Evolutionary conservation across 2,797 vertebrate genomes (phyloP).

Genomic region (Poeciliopsis presidionis): DNA sequence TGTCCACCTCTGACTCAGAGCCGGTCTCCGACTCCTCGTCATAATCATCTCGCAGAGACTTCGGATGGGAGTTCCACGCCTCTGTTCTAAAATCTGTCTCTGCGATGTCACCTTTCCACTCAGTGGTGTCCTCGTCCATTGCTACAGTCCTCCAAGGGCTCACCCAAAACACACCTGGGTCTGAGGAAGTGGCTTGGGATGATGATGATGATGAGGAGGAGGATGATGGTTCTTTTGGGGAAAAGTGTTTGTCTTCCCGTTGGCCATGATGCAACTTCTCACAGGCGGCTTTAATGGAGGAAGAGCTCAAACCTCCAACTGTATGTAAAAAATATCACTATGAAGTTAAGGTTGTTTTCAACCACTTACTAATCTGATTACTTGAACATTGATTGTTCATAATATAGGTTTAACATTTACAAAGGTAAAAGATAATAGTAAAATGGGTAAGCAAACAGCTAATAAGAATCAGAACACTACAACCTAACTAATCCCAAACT

Average conservation of each 20-base stretch:
- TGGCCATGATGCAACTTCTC: constrained; percentile 36
- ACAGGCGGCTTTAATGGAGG: constrained; percentile 52
- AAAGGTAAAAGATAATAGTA: too few species aligned
- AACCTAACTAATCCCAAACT: too few species aligned
- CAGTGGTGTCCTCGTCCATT: constrained; percentile 67
- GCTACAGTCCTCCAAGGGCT: constrained; percentile 82
- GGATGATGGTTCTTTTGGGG: constrained; percentile 2
- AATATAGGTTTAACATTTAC: not conserved
- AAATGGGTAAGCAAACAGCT: too few species aligned
- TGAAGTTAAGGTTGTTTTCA: not conserved
- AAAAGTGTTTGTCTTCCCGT: not conserved
- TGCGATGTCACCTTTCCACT: constrained; percentile 37
- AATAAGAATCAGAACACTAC: too few species aligned
- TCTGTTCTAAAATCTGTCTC: constrained; percentile 32
- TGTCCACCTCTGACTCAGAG: constrained; percentile 70
- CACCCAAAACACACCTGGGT: constrained; percentile 73
- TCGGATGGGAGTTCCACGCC: constrained; percentile 52
- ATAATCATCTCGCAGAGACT: constrained; percentile 45
- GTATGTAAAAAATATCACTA: constrained; percentile 44
- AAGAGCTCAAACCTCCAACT: constrained; percentile 70
- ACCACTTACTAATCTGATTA: not conserved
- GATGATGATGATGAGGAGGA: constrained; percentile 5
- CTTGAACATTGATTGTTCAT: not conserved
- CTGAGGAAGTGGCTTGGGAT: constrained; percentile 10
- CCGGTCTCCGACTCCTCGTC: constrained; percentile 45